Percentiles rank a stretch among this genome's conserved stretches.
These are phyloP conservation scores for Lacerta agilis DNA, from an alignment of 2,797 vertebrate species.

Conservation along the genomic window DNA sequence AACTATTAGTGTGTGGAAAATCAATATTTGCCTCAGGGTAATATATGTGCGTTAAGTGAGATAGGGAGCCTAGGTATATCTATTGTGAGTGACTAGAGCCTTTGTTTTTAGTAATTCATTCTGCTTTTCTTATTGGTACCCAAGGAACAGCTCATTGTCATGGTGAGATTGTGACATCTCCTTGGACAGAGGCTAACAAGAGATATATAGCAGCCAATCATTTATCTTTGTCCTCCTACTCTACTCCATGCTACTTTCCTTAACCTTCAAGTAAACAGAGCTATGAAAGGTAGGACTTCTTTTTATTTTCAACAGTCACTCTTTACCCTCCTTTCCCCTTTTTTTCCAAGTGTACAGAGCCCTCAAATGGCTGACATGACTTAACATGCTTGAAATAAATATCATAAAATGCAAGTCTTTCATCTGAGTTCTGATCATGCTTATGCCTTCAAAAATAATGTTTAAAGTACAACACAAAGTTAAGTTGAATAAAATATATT, in stretches of 20 bases:
- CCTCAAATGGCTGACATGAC: background rate
- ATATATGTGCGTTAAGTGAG: no score
- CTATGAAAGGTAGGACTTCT: background rate
- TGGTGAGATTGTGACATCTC: conserved; percentile 14
- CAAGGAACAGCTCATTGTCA: conserved; percentile 3
- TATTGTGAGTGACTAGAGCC: no score
- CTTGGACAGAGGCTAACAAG: background rate
- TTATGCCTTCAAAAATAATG: background rate
- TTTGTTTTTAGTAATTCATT: background rate
- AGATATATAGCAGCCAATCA: conserved; percentile 20
- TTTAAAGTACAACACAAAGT: background rate
- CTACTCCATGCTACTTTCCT: background rate
- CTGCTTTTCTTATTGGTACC: background rate
- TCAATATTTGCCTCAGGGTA: no score
- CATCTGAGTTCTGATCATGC: background rate
- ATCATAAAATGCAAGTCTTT: background rate
- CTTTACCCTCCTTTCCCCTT: background rate
- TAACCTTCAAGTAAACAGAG: conserved; percentile 9
- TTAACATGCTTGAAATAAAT: background rate
- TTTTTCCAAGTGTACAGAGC: background rate
- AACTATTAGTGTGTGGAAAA: background rate
- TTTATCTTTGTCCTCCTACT: background rate
- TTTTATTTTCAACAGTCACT: background rate
- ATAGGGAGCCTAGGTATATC: no score
- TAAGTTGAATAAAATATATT: background rate